A percentile compares a stretch with the other conserved stretches of the same genome.
Conservation (phyloP, 2,888 invertebrate species). For the Calameuta filiformis region DNA sequence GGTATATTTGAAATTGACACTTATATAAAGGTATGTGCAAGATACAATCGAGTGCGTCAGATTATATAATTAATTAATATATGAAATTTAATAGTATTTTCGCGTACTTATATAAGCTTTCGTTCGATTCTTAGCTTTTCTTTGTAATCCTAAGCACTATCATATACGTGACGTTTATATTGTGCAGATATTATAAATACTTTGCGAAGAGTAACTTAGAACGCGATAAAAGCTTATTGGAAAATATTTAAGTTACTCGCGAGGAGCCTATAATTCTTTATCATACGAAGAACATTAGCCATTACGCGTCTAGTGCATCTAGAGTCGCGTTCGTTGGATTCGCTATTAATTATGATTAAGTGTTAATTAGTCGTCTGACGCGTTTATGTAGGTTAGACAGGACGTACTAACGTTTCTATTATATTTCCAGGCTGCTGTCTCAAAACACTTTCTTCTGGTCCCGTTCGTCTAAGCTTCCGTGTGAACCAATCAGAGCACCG, state of each 20-base stretch:
- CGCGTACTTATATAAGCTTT: background rate
- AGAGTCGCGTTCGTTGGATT: background rate
- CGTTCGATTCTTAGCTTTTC: background rate
- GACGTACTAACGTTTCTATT: background rate
- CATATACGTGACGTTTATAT: background rate
- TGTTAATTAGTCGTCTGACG: background rate
- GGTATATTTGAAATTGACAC: background rate
- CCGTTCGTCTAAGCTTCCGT: constrained; percentile 50
- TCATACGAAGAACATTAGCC: background rate
- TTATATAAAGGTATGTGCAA: background rate
- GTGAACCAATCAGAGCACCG: constrained; percentile 20
- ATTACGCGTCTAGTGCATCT: background rate
- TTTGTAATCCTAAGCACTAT: background rate
- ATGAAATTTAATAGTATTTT: background rate
- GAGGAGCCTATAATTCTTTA: background rate
- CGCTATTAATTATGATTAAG: background rate
- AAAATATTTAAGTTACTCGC: background rate
- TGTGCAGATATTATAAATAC: background rate
- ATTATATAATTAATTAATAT: background rate
- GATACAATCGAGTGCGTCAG: background rate
- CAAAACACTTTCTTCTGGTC: constrained; percentile 56
- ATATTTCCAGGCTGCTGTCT: constrained; percentile 11
- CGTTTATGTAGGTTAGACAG: background rate
- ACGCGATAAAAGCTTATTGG: background rate
- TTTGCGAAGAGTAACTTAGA: background rate